These are phyloP conservation scores for Lacanobia wlatinum DNA, from an alignment of 2,888 invertebrate species.

Conservation along the genomic window DNA sequence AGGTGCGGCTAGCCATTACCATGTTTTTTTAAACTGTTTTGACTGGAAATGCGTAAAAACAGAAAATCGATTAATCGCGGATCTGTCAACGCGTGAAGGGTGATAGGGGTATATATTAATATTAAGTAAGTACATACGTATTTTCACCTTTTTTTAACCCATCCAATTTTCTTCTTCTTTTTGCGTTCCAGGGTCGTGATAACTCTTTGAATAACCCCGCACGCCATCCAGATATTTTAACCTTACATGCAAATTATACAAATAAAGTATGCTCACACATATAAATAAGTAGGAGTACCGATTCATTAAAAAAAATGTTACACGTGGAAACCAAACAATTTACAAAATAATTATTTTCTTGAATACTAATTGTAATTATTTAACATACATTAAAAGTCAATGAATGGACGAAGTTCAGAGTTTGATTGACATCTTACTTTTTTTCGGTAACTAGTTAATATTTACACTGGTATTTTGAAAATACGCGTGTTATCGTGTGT, in stretches of 20 bases:
- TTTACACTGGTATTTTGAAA: slow-evolving; percentile 7
- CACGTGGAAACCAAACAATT: slow-evolving; percentile 4
- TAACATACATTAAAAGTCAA: slow-evolving; percentile 34
- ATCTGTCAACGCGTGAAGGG: slow-evolving; percentile 10
- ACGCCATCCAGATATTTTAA: too few relatives aligned
- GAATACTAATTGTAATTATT: slow-evolving; percentile 29
- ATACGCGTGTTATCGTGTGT: not conserved
- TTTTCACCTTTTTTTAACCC: not conserved
- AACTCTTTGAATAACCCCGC: too few relatives aligned
- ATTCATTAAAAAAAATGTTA: not conserved
- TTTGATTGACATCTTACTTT: slow-evolving; percentile 31
- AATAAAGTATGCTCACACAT: too few relatives aligned
- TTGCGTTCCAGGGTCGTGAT: too few relatives aligned
- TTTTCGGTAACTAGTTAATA: slow-evolving; percentile 28
- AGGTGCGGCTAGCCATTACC: slow-evolving; percentile 1
- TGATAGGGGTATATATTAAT: slow-evolving; percentile 30
- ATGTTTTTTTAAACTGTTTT: slow-evolving; percentile 20
- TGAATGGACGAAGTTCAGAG: slow-evolving; percentile 6
- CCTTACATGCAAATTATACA: too few relatives aligned
- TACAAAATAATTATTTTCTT: not conserved
- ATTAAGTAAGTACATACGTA: slow-evolving; percentile 4
- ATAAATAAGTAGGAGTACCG: not conserved
- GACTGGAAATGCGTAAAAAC: slow-evolving; percentile 23
- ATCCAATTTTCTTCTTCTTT: too few relatives aligned
- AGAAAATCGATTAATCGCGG: slow-evolving; percentile 21